Evolutionary conservation across 2,888 invertebrate species (phyloP).

Genomic region (Meta bourneti): DNA sequence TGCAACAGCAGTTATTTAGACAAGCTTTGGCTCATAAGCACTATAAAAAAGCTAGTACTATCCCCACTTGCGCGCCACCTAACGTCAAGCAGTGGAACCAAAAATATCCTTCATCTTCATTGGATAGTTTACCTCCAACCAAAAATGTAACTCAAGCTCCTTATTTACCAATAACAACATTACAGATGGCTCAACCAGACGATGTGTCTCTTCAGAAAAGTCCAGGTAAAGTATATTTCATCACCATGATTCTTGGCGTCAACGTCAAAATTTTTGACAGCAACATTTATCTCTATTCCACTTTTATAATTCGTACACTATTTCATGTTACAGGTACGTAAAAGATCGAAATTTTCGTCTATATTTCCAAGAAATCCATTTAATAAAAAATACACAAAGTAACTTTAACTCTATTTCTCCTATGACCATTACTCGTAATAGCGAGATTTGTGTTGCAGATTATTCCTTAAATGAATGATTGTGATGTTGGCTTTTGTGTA

Average conservation of each 20-base stretch:
- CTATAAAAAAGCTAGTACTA: constrained; percentile 71
- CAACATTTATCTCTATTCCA: neutral
- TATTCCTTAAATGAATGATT: too few relatives aligned
- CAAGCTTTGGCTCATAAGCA: constrained; percentile 78
- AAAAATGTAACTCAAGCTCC: constrained; percentile 24
- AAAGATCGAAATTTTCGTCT: too few relatives aligned
- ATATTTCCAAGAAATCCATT: too few relatives aligned
- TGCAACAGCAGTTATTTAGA: constrained; percentile 86
- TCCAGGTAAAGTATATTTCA: constrained; percentile 37
- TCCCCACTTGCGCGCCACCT: constrained; percentile 63
- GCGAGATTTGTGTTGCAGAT: too few relatives aligned
- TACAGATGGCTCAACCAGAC: constrained; percentile 17
- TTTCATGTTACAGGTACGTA: neutral
- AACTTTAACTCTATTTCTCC: too few relatives aligned
- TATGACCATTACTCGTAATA: too few relatives aligned
- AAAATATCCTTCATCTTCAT: constrained; percentile 69
- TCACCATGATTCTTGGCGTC: too few relatives aligned
- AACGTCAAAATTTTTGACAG: neutral
- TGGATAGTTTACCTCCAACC: constrained; percentile 60
- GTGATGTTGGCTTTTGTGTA: too few relatives aligned
- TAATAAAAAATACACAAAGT: too few relatives aligned
- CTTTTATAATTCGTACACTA: neutral
- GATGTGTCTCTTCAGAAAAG: constrained; percentile 50
- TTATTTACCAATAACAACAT: constrained; percentile 38
- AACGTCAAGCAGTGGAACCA: constrained; percentile 65